Evolutionary conservation across 2,888 invertebrate genomes (phyloP).

Genomic region (Caenorhabditis sinica): DNA sequence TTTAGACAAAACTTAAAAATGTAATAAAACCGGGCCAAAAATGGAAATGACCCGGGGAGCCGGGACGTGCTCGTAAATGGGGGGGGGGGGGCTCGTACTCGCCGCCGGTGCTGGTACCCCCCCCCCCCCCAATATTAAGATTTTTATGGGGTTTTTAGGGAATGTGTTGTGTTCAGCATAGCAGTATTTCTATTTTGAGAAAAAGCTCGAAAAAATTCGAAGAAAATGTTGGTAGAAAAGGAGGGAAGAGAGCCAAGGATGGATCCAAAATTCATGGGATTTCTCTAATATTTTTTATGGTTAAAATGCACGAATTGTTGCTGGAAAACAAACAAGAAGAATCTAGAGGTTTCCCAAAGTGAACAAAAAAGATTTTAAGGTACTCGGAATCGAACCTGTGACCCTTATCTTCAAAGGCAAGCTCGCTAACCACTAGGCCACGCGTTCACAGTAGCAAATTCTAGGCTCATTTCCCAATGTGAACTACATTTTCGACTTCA

Average conservation of each 20-base stretch:
- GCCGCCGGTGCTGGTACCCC: neutral
- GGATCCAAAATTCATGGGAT: slow-evolving; percentile 47
- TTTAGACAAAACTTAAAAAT: neutral
- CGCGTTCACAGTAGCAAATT: neutral
- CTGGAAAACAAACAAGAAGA: neutral
- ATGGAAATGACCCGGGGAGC: slow-evolving; percentile 20
- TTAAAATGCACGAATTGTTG: neutral
- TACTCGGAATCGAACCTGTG: neutral
- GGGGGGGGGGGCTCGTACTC: slow-evolving; percentile 9
- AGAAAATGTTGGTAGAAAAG: too few relatives aligned
- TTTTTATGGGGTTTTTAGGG: slow-evolving; percentile 47
- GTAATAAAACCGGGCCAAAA: neutral
- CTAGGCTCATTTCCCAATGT: too few relatives aligned
- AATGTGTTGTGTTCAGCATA: too few relatives aligned
- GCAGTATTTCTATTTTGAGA: slow-evolving; percentile 7
- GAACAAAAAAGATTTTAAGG: neutral
- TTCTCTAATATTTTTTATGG: neutral
- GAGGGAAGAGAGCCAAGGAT: neutral
- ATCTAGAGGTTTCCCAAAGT: slow-evolving; percentile 1
- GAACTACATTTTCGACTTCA: too few relatives aligned
- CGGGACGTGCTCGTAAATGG: slow-evolving; percentile 30
- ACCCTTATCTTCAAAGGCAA: neutral
- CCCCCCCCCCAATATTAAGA: slow-evolving; percentile 55
- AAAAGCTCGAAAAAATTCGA: neutral
- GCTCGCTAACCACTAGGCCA: neutral